Evolutionary conservation across 2,797 vertebrate genomes (phyloP).

Genomic region (Apodemus agrarius): DNA sequence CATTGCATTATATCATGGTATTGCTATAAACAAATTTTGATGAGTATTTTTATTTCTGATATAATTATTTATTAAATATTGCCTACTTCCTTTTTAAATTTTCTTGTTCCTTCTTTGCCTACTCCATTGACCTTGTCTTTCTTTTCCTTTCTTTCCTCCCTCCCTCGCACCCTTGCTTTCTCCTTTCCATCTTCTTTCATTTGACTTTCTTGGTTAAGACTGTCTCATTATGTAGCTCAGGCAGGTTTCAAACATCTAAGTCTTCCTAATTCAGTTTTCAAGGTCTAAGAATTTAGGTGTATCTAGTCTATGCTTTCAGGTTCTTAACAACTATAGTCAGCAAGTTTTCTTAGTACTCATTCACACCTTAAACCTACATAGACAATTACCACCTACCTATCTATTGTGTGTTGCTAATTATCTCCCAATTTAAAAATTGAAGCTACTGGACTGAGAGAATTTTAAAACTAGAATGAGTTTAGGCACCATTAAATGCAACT

Average conservation of each 20-base stretch:
- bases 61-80: not conserved
- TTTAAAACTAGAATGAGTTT: slow-evolving; percentile 3
- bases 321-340: not conserved
- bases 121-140: not conserved
- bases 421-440: slow-evolving; percentile 2
- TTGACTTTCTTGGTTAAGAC: not conserved
- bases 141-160: not conserved
- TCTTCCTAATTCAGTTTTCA: too few species aligned
- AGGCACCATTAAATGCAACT: not conserved
- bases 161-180: not conserved
- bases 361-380: not conserved
- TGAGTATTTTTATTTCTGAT: not conserved
- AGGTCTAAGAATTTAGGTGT: not conserved
- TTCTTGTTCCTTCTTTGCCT: not conserved
- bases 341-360: not conserved
- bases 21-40: not conserved
- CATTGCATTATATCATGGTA: not conserved
- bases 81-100: not conserved
- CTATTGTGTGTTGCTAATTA: not conserved
- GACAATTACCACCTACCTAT: not conserved
- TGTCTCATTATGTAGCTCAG: not conserved
- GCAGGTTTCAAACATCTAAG: not conserved
- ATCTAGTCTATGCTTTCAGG: not conserved
- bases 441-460: slow-evolving; percentile 16
- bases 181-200: not conserved